Percentiles rank a stretch among this genome's conserved stretches.
phyloP scores from a whole-genome alignment of 2,113 vertebrate genomes.

The Vidua macroura region DNA sequence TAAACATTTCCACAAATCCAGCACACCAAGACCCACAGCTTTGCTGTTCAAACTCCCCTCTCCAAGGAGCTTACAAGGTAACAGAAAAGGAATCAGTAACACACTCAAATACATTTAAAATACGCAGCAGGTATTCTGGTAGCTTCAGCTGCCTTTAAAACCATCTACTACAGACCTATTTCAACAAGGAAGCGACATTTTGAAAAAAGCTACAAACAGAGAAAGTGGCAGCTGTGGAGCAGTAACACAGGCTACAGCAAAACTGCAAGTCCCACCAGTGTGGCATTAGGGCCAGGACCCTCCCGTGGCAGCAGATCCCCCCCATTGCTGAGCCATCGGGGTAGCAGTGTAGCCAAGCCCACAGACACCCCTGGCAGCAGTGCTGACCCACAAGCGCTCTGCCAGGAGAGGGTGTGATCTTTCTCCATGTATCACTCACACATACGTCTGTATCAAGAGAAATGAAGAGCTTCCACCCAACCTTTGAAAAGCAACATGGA shows the following conservation, averaged over 20 bases:
- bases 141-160: not conserved
- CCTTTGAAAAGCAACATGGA: not conserved
- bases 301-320: not conserved
- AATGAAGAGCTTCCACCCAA: not conserved
- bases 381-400: not conserved
- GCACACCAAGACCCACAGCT: not conserved
- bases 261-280: not conserved
- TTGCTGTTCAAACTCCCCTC: not conserved
- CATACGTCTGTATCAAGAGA: not conserved
- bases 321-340: rapidly evolving
- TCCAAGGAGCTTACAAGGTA: not conserved
- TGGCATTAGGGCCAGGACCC: not conserved
- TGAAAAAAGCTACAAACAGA: not conserved
- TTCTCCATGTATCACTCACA: not conserved
- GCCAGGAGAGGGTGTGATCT: not conserved
- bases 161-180: not conserved
- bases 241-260: not conserved
- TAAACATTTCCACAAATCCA: not conserved
- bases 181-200: not conserved
- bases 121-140: not conserved
- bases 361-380: not conserved
- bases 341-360: not conserved
- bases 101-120: not conserved
- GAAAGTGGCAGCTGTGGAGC: not conserved
- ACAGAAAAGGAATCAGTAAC: not conserved